Conservation (phyloP, 1,140 invertebrate species). For the Drosophila nigrodunni region DNA sequence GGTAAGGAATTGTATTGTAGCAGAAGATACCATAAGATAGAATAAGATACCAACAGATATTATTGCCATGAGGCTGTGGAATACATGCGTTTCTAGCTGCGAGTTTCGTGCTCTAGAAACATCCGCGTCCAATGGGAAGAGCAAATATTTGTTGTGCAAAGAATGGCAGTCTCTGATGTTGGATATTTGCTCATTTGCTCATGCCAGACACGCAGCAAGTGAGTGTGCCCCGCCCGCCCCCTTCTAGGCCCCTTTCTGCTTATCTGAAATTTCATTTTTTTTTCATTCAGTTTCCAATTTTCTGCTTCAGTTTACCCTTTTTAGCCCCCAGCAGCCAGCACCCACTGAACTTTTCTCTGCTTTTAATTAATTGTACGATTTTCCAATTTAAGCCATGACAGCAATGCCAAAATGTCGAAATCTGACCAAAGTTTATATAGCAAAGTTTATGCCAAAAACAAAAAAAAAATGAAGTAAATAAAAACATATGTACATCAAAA, state of each 20-base stretch:
- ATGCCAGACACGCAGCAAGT: slow-evolving; percentile 44
- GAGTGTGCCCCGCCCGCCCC: neutral
- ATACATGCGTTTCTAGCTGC: neutral
- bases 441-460: slow-evolving; percentile 3
- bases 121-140: slow-evolving; percentile 15
- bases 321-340: neutral
- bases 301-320: slow-evolving; percentile 16
- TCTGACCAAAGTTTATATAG: slow-evolving; percentile 4
- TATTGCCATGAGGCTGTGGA: slow-evolving; percentile 17
- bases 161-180: slow-evolving; percentile 67
- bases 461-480: slow-evolving; percentile 21
- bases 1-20: neutral
- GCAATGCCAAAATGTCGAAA: slow-evolving; percentile 34
- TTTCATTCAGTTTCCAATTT: slow-evolving; percentile 17
- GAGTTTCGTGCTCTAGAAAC: neutral
- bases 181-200: slow-evolving; percentile 60
- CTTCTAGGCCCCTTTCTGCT: neutral
- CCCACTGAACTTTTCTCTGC: neutral
- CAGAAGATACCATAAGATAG: neutral
- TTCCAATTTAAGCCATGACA: slow-evolving; percentile 57
- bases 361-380: slow-evolving; percentile 68
- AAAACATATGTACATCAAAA: slow-evolving; percentile 34
- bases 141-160: slow-evolving; percentile 75
- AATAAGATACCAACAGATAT: too few relatives aligned
- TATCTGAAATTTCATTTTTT: neutral